A percentile compares a stretch with the other conserved stretches of the same genome.
phyloP scores from a whole-genome alignment of 2,888 invertebrate genomes.

The Sphecodes monilicornis region DNA sequence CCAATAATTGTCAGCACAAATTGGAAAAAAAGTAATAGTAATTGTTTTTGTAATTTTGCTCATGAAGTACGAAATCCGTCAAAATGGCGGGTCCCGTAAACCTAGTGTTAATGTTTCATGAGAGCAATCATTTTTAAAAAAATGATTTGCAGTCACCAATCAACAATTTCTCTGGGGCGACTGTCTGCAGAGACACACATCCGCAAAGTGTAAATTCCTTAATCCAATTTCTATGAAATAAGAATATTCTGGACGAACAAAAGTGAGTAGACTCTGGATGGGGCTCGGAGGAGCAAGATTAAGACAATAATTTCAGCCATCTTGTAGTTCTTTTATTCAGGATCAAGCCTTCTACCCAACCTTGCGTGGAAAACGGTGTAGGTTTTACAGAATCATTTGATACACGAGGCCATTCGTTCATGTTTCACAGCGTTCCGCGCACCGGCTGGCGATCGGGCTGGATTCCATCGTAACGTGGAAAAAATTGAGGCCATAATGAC shows the following conservation, averaged over 20 bases:
- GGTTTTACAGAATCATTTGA: not conserved
- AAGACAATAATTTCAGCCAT: not conserved
- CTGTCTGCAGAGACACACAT: too few relatives aligned
- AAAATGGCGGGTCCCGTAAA: too few relatives aligned
- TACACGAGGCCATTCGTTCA: not conserved
- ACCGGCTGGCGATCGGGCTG: not conserved
- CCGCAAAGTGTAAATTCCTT: too few relatives aligned
- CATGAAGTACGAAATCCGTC: too few relatives aligned
- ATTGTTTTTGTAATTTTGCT: too few relatives aligned
- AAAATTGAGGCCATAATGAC: slow-evolving; percentile 36
- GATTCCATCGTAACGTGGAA: slow-evolving; percentile 7
- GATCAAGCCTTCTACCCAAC: not conserved
- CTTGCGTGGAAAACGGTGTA: not conserved
- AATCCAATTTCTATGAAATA: not conserved
- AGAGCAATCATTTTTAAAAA: too few relatives aligned
- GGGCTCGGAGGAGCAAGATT: not conserved
- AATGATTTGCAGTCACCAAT: too few relatives aligned
- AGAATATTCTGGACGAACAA: not conserved
- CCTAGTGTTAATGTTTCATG: too few relatives aligned
- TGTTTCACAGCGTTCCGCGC: not conserved
- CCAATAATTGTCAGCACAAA: too few relatives aligned
- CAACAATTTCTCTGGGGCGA: too few relatives aligned
- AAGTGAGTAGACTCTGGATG: not conserved
- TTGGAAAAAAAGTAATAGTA: too few relatives aligned
- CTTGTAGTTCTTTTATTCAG: not conserved